Base-by-base conservation (phyloP, 2,797 vertebrate species). In the Tiaroga cobitis region DNA sequence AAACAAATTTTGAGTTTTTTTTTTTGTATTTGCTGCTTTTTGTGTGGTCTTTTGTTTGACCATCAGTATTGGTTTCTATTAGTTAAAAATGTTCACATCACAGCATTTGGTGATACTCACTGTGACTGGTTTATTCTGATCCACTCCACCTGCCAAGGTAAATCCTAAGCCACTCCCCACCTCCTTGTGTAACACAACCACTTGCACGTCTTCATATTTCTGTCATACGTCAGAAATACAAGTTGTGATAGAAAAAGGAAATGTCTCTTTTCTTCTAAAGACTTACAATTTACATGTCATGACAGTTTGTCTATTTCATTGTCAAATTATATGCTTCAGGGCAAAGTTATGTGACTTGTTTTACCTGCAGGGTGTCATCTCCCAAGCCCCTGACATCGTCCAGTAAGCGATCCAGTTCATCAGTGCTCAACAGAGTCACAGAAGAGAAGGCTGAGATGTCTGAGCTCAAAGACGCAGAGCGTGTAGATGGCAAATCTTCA, bases 161-260 rank as follows among this genome's bases (percentile, higher is more conserved):
- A 96, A 96, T 80, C 96, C 96, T 16, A 96, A 92, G 43, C 95
- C 96, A 24, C 91, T 90, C 43, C 94, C 96, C 8, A 94, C 76
- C 4, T 96, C 96, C 87, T 96, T 96, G 87, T 96, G 96, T 43
- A 96, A 93, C 83, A 96, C 95, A 76, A 95, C 94, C 81, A 96
- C 96, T 67, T 95, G 93, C 29, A 96, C 93, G 8, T 95, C 94
- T 1, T 94, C 86, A 76, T 91, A 94, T 76, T 94, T 92, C 95
- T 96, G 87, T 41, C 82, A 76, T 73, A 76, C 34, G 56, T 86
- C 68, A 79, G 82, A 74, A 56, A 32, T 8, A 46, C 46, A 74
- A 13, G 39, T 59, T 77, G n/a, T 37, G 65, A 59, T 18, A 24
- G 49, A 18, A 68, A 75, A 69, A 56, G 61, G 61, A 75, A 65